Evolutionary conservation across 2,113 vertebrate species (phyloP).

Genomic region (Callithrix jacchus): DNA sequence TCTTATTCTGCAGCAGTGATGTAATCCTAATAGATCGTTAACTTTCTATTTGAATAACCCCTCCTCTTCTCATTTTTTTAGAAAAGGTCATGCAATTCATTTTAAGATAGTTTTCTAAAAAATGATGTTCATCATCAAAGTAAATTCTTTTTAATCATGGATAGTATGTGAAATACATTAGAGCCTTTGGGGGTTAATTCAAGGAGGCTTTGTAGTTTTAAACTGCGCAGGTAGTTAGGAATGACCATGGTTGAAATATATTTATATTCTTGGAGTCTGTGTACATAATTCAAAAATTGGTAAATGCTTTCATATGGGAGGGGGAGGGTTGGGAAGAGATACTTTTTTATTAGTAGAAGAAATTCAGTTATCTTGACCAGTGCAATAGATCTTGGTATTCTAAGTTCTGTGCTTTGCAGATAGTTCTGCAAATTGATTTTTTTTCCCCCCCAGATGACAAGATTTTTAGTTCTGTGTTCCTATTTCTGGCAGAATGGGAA

Average conservation of each 20-base stretch:
- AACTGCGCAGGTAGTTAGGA: slow-evolving; percentile 23
- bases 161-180: neutral
- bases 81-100: neutral
- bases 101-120: slow-evolving; percentile 29
- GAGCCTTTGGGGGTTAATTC: slow-evolving; percentile 46
- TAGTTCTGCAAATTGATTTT: slow-evolving; percentile 27
- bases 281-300: neutral
- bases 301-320: slow-evolving; percentile 24
- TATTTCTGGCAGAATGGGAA: slow-evolving; percentile 12
- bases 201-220: slow-evolving; percentile 53
- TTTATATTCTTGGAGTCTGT: slow-evolving; percentile 42
- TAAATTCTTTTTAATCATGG: neutral
- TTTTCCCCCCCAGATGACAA: neutral
- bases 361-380: neutral
- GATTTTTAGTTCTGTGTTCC: slow-evolving; percentile 13
- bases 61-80: neutral
- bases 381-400: neutral
- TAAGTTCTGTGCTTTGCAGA: neutral
- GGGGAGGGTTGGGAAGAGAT: neutral
- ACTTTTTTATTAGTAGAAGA: neutral
- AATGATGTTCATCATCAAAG: neutral
- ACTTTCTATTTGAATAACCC: neutral
- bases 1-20: neutral
- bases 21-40: neutral
- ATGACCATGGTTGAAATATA: slow-evolving; percentile 1